Evolutionary conservation across 1,140 invertebrate genomes (phyloP).

Genomic region (Diorhabda sublineata): DNA sequence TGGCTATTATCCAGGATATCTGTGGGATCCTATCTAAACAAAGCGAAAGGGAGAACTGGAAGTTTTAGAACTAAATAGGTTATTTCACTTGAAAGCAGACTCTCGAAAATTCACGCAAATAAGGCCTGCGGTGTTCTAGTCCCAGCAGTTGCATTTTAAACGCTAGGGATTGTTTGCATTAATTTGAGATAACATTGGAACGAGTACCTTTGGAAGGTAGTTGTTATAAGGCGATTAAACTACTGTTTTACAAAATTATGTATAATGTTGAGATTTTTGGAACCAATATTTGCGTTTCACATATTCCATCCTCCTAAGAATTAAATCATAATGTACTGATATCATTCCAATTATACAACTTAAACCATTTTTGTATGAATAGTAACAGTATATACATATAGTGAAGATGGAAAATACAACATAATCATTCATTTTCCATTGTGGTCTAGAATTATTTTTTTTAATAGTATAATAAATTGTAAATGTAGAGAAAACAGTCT

Average conservation of each 20-base stretch:
- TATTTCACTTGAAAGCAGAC: not conserved
- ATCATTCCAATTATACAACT: no score
- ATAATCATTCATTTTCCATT: no score
- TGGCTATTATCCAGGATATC: not conserved
- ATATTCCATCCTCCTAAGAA: no score
- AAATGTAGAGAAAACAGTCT: no score
- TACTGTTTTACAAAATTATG: not conserved
- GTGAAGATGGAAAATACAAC: no score
- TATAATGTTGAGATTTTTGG: no score
- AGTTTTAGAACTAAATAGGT: slow-evolving; percentile 1
- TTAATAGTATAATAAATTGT: no score
- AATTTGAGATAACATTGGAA: slow-evolving; percentile 3
- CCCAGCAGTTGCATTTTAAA: slow-evolving; percentile 1
- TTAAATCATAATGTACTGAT: no score
- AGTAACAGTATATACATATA: no score
- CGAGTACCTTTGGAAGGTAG: not conserved
- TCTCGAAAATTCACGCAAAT: not conserved
- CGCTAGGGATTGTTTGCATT: not conserved
- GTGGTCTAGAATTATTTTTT: no score
- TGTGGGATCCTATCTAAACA: slow-evolving; percentile 2
- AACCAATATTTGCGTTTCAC: no score
- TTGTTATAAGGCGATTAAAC: not conserved
- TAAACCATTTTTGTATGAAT: no score
- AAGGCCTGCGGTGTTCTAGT: not conserved
- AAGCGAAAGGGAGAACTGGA: not conserved